A percentile compares a stretch with the other conserved stretches of the same genome.
phyloP scores from a whole-genome alignment of 2,113 vertebrate genomes.

The Chaenogobius annularis region DNA sequence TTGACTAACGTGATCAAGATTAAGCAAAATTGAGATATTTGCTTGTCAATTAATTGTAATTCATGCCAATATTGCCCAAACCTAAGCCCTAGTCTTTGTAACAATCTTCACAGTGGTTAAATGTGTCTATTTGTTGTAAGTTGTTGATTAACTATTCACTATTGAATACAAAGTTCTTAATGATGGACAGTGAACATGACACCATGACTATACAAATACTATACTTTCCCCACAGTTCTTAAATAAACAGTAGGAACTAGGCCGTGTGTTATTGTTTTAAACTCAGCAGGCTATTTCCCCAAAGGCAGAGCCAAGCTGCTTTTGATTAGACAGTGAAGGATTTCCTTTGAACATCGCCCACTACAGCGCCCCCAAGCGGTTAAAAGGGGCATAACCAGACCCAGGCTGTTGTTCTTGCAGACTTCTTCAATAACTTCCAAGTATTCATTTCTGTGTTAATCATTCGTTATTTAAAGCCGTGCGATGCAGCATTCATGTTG shows the following conservation, averaged over 20 bases:
- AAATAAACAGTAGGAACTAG: neutral
- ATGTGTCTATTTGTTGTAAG: too few relatives aligned
- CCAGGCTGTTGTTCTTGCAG: neutral
- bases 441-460: neutral
- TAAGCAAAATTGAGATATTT: too few relatives aligned
- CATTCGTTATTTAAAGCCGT: neutral
- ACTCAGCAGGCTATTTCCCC: neutral
- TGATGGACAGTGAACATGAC: neutral
- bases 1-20: too few relatives aligned
- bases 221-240: neutral
- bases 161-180: neutral
- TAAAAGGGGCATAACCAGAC: neutral
- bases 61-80: too few relatives aligned
- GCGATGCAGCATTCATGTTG: neutral
- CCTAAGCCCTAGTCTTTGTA: too few relatives aligned
- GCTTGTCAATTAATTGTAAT: too few relatives aligned
- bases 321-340: neutral
- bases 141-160: neutral
- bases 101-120: too few relatives aligned
- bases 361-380: neutral
- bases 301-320: neutral
- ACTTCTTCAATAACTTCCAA: too few relatives aligned
- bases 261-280: slow-evolving; percentile 1
- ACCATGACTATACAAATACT: neutral
- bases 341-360: neutral